Evolutionary conservation across 2,113 vertebrate species (phyloP), one percentile per base, ranked within the genome.

Genomic region (Toxotes chatareus): DNA sequence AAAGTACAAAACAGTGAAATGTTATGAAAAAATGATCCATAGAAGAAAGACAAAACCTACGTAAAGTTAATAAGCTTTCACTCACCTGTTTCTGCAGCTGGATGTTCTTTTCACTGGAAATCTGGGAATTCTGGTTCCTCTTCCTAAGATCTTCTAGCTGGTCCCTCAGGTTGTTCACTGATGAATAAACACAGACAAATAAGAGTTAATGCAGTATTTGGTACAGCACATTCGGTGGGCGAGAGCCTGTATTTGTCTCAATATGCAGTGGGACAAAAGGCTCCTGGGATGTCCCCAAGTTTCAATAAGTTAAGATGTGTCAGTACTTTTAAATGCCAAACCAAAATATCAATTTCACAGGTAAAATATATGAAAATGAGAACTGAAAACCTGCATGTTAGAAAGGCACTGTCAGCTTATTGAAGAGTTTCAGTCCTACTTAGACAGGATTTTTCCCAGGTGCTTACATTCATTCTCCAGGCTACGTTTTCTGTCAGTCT

Each of bases 131-230:
- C 77, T 97, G 97, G 93, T 97, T 98, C 92, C 93, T 98, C 94
- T 95, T 98, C 91, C 96, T 97, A 80, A 98, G 92, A 91, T 99
- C 98, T 84, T 98, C 97, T 47, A 99, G 95, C 88, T 99, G 98
- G 88, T 99, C 98, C 91, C 96, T 98, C 91, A 99, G 91, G 91
- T 94, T 97, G 90, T 96, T 97, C 89, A 99, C 98, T 99, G 56
- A 27, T 73, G 3, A 65, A 21, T 57, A 51, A 86, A 77, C 8
- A 66, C 12, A 73, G 4, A 80, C 4, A 53, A 42, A 46, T 7
- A n/a, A 73, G 32, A 11, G 13, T 23, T 61, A 38, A 68, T 40
- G 1, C 62, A 38, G 4, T 36, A n/a, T 55, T 31, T 69, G 17
- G 64, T 59, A 14, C 5, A 10, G 38, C 34, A 47, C 32, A 68